phyloP scores from a whole-genome alignment of 2,888 invertebrate genomes.

The Aphrophora alni region DNA sequence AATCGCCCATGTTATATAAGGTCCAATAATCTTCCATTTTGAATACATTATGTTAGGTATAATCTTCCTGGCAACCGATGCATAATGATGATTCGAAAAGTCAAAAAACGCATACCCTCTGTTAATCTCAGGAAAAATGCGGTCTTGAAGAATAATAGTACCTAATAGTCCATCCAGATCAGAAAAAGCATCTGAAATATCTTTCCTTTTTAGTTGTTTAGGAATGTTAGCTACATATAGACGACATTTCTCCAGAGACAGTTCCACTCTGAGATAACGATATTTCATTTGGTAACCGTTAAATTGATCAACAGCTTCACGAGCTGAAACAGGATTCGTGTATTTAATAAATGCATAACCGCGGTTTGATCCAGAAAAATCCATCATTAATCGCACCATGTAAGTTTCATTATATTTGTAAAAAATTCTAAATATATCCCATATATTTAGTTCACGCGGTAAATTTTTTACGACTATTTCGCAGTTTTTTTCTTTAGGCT shows the following conservation, averaged over 20 bases:
- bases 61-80: not conserved
- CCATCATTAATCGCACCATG: not conserved
- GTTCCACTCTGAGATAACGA: not conserved
- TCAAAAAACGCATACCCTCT: not conserved
- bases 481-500: not conserved
- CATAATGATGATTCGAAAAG: not conserved
- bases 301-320: not conserved
- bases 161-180: too few species aligned
- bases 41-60: not conserved
- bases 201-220: not conserved
- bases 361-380: not conserved
- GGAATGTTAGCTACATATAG: not conserved
- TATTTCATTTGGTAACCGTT: not conserved
- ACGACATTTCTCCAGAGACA: not conserved
- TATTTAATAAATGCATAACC: not conserved
- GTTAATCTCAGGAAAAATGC: too few species aligned
- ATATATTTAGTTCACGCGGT: not conserved
- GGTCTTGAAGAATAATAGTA: too few species aligned
- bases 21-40: not conserved
- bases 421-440: too few species aligned
- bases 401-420: too few species aligned
- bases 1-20: not conserved
- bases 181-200: not conserved
- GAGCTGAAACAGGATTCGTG: not conserved
- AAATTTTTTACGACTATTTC: not conserved